Conservation (phyloP, 2,113 vertebrate genomes). For the Chlorodrepanis virens region DNA sequence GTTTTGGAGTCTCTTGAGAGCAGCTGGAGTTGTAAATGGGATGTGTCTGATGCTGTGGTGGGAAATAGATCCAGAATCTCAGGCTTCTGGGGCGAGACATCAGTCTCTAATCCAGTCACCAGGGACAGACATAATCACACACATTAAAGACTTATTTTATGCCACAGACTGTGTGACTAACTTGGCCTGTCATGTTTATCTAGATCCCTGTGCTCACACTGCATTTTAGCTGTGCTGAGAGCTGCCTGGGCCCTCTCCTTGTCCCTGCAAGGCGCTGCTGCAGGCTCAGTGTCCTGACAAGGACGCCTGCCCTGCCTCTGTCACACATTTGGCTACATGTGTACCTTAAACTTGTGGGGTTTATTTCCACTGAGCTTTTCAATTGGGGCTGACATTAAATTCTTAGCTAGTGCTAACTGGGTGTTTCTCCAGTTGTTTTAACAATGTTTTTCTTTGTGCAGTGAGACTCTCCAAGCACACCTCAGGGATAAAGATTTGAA, state of each 20-base stretch:
- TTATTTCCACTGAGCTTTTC: neutral
- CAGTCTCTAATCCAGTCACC: neutral
- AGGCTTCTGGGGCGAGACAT: neutral
- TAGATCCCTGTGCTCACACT: neutral
- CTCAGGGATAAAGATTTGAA: neutral
- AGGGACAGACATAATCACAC: neutral
- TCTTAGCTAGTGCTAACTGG: neutral
- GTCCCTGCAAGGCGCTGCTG: neutral
- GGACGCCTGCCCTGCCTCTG: neutral
- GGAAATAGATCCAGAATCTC: neutral
- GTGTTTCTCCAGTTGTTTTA: neutral
- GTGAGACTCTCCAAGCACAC: neutral
- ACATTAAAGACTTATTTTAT: neutral
- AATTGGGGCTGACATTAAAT: neutral
- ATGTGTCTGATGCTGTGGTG: neutral
- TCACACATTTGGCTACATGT: accelerated
- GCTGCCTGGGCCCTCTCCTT: neutral
- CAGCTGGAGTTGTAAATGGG: neutral
- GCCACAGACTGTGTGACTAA: neutral
- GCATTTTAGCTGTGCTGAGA: neutral
- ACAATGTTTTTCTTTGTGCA: neutral
- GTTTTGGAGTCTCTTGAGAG: neutral
- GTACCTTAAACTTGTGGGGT: neutral
- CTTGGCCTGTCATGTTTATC: neutral
- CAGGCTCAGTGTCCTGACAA: neutral